Evolutionary conservation across 2,797 vertebrate genomes (phyloP).

Genomic region (Phoeniculus purpureus): DNA sequence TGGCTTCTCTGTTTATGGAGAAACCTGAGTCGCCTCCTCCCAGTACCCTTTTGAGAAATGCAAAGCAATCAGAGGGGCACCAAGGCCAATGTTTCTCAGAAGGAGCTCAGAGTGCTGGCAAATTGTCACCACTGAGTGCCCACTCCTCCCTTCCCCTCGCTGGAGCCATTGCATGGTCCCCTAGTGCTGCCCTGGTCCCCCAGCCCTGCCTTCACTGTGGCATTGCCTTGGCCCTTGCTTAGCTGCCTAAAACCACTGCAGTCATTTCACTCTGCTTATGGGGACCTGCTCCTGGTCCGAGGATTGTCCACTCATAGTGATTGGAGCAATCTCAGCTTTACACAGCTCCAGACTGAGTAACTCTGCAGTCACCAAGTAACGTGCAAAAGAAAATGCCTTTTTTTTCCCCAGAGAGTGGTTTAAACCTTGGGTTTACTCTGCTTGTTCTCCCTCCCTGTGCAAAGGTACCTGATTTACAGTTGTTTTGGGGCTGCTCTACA

Average conservation of each 20-base stretch:
- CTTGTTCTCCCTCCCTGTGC: background rate
- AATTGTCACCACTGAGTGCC: background rate
- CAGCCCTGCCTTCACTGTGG: accelerated
- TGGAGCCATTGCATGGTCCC: background rate
- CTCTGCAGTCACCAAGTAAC: background rate
- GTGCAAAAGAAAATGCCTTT: background rate
- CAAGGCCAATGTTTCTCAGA: accelerated
- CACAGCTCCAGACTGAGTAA: background rate
- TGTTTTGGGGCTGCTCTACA: background rate
- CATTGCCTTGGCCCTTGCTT: background rate
- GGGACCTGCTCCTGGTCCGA: background rate
- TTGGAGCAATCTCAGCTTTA: background rate
- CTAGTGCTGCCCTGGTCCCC: accelerated
- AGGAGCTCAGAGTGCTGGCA: background rate
- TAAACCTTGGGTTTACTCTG: background rate
- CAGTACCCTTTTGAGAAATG: background rate
- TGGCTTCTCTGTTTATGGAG: background rate
- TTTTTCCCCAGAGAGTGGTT: background rate
- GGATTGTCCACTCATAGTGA: background rate
- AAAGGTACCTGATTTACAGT: background rate
- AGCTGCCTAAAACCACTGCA: background rate
- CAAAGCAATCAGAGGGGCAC: background rate
- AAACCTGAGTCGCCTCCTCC: background rate
- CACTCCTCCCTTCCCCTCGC: accelerated
- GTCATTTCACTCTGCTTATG: background rate